These are phyloP conservation scores for Drosophila ironensis DNA, from an alignment of 1,140 invertebrate species.

Conservation along the genomic window DNA sequence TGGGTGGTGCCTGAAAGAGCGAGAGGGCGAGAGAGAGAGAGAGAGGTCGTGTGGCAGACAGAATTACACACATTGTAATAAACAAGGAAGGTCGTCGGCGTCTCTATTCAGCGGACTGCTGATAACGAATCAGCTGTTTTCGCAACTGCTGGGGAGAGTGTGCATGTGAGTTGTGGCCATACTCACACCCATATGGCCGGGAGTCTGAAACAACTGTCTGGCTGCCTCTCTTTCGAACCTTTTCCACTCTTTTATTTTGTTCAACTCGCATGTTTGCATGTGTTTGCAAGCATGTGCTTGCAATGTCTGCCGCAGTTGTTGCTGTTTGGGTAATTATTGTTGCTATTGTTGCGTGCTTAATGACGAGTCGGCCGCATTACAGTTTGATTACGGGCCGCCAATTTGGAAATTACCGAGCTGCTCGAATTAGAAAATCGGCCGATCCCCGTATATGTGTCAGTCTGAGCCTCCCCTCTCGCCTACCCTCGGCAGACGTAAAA, in stretches of 20 bases:
- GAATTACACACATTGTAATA: constrained; percentile 78
- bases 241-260: constrained; percentile 16
- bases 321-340: not conserved
- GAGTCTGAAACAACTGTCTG: constrained; percentile 44
- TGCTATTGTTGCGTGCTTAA: constrained; percentile 67
- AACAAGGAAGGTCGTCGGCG: constrained; percentile 81
- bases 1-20: too few relatives aligned
- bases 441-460: too few relatives aligned
- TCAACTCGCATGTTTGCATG: constrained; percentile 53
- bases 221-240: constrained; percentile 36
- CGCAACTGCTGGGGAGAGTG: constrained; percentile 50
- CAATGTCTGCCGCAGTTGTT: constrained; percentile 36
- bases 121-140: constrained; percentile 76
- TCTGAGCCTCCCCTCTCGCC: too few relatives aligned
- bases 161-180: constrained; percentile 28
- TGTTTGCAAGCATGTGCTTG: constrained; percentile 19
- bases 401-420: constrained; percentile 76
- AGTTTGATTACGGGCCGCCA: constrained; percentile 68
- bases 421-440: constrained; percentile 66
- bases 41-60: constrained; percentile 23
- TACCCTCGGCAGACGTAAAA: constrained; percentile 7
- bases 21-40: constrained; percentile 21
- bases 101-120: constrained; percentile 62
- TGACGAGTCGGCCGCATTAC: constrained; percentile 69
- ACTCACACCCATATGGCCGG: constrained; percentile 15